phyloP scores from a whole-genome alignment of 1,140 invertebrate genomes.

The Trachelipus rathkii region DNA sequence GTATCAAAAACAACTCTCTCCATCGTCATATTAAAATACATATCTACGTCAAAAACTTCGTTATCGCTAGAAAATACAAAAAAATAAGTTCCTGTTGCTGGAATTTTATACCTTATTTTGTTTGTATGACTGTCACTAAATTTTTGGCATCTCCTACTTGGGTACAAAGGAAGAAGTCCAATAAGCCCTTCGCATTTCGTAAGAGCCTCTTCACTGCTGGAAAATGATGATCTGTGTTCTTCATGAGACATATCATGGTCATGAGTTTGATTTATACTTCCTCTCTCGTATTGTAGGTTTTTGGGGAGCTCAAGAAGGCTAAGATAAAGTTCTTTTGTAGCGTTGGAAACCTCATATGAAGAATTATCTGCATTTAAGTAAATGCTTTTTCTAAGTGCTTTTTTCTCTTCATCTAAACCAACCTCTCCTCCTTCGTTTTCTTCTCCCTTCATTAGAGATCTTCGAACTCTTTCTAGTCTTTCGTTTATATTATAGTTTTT shows the following conservation, averaged over 20 bases:
- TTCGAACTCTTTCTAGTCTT: background rate
- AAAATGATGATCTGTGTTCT: slow-evolving; percentile 74
- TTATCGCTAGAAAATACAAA: slow-evolving; percentile 78
- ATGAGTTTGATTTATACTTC: slow-evolving; percentile 45
- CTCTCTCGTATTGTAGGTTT: slow-evolving; percentile 46
- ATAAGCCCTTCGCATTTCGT: slow-evolving; percentile 68
- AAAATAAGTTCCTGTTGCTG: slow-evolving; percentile 49
- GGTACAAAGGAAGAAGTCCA: slow-evolving; percentile 64
- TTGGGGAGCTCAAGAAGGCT: slow-evolving; percentile 23
- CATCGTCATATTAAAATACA: slow-evolving; percentile 61
- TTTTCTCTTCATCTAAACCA: slow-evolving; percentile 4
- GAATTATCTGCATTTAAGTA: background rate
- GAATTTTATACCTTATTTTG: slow-evolving; percentile 35
- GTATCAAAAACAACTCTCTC: slow-evolving; percentile 66
- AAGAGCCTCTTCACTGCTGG: slow-evolving; percentile 68
- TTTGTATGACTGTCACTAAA: slow-evolving; percentile 29
- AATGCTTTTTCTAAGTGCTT: background rate
- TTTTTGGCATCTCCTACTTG: slow-evolving; percentile 56
- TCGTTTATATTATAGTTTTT: background rate
- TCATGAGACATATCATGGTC: slow-evolving; percentile 54
- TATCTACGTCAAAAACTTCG: slow-evolving; percentile 55
- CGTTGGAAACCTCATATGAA: background rate
- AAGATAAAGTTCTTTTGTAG: background rate
- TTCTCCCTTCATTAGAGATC: background rate
- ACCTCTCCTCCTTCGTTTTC: slow-evolving; percentile 6